Base-by-base conservation (phyloP, 2,113 vertebrate species). In the Butorides virescens region DNA sequence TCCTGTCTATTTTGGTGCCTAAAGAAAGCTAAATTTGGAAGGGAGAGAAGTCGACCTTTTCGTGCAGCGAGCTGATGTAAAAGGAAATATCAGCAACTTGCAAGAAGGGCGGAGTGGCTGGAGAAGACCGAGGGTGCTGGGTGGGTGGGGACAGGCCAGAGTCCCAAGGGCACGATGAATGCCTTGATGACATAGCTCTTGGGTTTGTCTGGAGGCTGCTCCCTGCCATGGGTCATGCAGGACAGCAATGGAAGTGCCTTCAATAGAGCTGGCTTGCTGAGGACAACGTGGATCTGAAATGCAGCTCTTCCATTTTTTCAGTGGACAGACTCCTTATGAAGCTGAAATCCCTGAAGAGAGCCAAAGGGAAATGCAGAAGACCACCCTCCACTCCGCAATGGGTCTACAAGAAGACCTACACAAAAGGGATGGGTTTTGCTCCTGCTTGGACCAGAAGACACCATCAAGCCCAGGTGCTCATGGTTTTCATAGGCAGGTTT, bases 11-110 rank as follows among this genome's bases (percentile, higher is more conserved):
- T 96, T 91, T 78, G 50, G 87, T 87, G 81, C 47, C 62, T 67
- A 72, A 93, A 83, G 34, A 65, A 56, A 87, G 90, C 94, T 95
- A 93, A 96, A 95, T 94, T 90, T 93, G 92, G 93, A 89, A 87
- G 20, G n/a, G 56, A 89, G 68, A 89, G 86, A 93, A 94, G 70
- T 49, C 7, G 5, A 47, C 30, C 58, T 61, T 30, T 63, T 86
- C 55, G 20, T 37, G 50, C 42, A 56, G 65, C 0, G 2, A 59
- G 71, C 66, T 91, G 70, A 96, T 94, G 89, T 46, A 78, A 92
- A 93, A 91, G 49, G 83, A 96, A 95, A 5, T 47, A 75, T 65
- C 82, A 73, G 87, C 63, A 77, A 81, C 88, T 77, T 85, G 56
- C 61, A 68, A 92, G 34, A 39, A 66, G 75, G 77, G 84, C 0